Percentiles rank a stretch among this genome's conserved stretches.
Conservation (phyloP, 2,113 vertebrate species). For the Heterotilapia buettikoferi region DNA sequence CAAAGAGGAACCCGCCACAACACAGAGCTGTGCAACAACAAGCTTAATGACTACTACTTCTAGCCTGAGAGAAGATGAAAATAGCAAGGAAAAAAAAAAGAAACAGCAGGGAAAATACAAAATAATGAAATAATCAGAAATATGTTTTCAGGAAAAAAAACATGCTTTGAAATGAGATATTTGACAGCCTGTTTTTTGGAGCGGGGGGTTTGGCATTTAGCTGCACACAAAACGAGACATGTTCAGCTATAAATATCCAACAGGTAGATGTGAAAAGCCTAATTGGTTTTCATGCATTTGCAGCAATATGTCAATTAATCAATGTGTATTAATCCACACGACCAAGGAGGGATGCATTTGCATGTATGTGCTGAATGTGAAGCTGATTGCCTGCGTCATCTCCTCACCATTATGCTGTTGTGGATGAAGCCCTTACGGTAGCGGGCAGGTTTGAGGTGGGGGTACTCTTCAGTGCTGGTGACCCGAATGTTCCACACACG, state of each 20-base stretch:
- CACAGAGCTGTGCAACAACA: not conserved
- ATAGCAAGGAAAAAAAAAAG: not conserved
- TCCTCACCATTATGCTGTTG: constrained; percentile 89
- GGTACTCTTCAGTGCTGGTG: constrained; percentile 97
- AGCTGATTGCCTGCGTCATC: not conserved
- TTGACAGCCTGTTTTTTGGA: not conserved
- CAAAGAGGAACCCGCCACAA: not conserved
- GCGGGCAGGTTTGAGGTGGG: constrained; percentile 92
- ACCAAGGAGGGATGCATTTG: not conserved
- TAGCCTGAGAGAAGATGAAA: not conserved
- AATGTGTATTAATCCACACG: not conserved
- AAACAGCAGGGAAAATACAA: not conserved
- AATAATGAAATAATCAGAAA: not conserved
- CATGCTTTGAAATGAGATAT: not conserved
- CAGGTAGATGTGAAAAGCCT: not conserved
- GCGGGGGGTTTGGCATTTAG: not conserved
- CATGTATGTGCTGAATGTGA: not conserved
- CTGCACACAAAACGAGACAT: not conserved
- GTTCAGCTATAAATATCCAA: not conserved
- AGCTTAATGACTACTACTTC: not conserved
- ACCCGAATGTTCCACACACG: constrained; percentile 92
- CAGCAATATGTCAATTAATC: not conserved
- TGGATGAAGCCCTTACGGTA: constrained; percentile 92
- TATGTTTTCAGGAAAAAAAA: not conserved
- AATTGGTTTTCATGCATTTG: not conserved